Percentiles rank a stretch among this genome's conserved stretches.
Evolutionary conservation across 1,140 invertebrate species (phyloP).

Genomic region (Contarinia nasturtii): DNA sequence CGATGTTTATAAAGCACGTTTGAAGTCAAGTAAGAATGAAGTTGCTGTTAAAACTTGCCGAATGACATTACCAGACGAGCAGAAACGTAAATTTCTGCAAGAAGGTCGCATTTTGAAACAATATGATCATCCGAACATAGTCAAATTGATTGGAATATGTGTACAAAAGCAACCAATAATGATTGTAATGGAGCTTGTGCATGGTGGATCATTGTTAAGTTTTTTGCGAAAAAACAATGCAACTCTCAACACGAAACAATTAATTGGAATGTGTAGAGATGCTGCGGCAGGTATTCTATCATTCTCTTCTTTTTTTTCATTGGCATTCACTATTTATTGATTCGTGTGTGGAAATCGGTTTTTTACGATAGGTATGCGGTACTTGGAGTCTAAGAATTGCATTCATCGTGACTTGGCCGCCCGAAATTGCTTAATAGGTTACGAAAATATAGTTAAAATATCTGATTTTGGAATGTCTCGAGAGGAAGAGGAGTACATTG

Average conservation of each 20-base stretch:
- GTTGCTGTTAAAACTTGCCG: conserved; percentile 94
- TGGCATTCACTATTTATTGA: neutral
- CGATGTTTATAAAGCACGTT: conserved; percentile 81
- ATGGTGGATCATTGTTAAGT: conserved; percentile 73
- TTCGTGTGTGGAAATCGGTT: too few relatives aligned
- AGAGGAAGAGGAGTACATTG: conserved; percentile 93
- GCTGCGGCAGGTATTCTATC: conserved; percentile 55
- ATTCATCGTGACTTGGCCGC: conserved; percentile 93
- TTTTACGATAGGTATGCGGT: conserved; percentile 48
- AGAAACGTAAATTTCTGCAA: conserved; percentile 89
- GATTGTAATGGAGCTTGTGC: conserved; percentile 97
- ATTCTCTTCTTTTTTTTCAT: too few relatives aligned
- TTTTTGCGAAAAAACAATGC: conserved; percentile 64
- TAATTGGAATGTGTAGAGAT: conserved; percentile 83
- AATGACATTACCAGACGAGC: conserved; percentile 82
- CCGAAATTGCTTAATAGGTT: conserved; percentile 62
- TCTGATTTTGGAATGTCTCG: conserved; percentile 97
- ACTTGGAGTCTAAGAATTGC: conserved; percentile 89
- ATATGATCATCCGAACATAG: conserved; percentile 92
- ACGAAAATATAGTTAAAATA: conserved; percentile 81
- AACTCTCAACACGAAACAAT: conserved; percentile 44
- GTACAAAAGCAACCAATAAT: conserved; percentile 96
- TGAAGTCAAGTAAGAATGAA: conserved; percentile 61
- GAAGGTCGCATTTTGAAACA: conserved; percentile 91
- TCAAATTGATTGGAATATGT: conserved; percentile 91